Percentiles rank a stretch among this genome's conserved stretches.
Conservation (phyloP, 2,113 vertebrate species). For the Gobiocypris rarus region DNA sequence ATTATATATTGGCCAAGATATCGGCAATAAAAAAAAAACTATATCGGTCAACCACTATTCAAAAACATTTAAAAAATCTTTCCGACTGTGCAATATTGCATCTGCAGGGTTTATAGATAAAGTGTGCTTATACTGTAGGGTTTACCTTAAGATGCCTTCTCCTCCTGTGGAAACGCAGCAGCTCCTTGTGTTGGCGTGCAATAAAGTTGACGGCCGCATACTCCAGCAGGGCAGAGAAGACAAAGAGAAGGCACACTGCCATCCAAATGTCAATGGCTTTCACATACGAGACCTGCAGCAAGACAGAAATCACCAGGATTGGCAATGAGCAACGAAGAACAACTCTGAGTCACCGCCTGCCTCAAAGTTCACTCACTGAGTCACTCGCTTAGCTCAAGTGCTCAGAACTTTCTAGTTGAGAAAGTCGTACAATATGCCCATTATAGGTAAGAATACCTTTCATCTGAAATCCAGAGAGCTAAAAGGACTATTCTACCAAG, state of each 20-base stretch:
- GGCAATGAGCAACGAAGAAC: constrained; percentile 18
- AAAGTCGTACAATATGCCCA: constrained; percentile 32
- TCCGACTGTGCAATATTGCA: background rate
- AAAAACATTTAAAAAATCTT: too few species aligned
- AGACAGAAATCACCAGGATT: constrained; percentile 8
- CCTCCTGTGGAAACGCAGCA: constrained; percentile 95
- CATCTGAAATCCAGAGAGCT: background rate
- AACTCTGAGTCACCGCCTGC: constrained; percentile 23
- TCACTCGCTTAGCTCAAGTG: constrained; percentile 28
- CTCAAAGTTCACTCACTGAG: constrained; percentile 40
- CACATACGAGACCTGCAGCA: constrained; percentile 92
- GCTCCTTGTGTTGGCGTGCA: constrained; percentile 98
- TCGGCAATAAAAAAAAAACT: too few species aligned
- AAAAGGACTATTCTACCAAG: constrained; percentile 11
- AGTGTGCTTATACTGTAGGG: background rate
- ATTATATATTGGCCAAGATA: too few species aligned
- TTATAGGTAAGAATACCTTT: constrained; percentile 39
- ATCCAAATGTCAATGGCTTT: constrained; percentile 99
- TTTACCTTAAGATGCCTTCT: constrained; percentile 95
- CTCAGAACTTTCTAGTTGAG: constrained; percentile 35
- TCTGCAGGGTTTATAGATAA: background rate
- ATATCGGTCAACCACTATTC: too few species aligned
- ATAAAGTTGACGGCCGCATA: constrained; percentile 98
- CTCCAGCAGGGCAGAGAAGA: constrained; percentile 96
- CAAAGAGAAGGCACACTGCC: constrained; percentile 97